Percentiles rank a stretch among this genome's conserved stretches.
These are phyloP conservation scores for Drosophila simulans DNA, from an alignment of 1,140 invertebrate species.

Conservation along the genomic window DNA sequence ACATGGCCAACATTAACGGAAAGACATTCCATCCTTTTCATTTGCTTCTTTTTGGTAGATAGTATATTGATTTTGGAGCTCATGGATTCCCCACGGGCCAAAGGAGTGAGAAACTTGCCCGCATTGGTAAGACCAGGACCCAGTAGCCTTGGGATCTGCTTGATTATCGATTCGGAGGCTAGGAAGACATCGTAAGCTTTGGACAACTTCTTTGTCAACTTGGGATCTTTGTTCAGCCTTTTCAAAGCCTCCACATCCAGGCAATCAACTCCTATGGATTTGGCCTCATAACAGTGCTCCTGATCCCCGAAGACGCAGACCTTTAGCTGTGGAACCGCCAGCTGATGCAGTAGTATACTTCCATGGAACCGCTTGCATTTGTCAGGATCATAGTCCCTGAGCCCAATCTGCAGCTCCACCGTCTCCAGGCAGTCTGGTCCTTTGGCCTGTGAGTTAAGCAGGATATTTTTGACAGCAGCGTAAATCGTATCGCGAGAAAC, in stretches of 20 bases:
- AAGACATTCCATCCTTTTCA: slow-evolving; percentile 4
- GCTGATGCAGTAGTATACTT: slow-evolving; percentile 12
- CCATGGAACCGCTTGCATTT: slow-evolving; percentile 1
- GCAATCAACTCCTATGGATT: slow-evolving; percentile 2
- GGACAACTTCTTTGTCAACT: slow-evolving; percentile 8
- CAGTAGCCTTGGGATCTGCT: neutral
- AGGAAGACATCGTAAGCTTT: slow-evolving; percentile 10
- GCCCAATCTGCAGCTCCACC: slow-evolving; percentile 21
- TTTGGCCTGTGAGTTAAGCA: neutral
- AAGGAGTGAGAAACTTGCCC: slow-evolving; percentile 12
- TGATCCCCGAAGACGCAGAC: slow-evolving; percentile 21
- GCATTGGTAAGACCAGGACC: slow-evolving; percentile 5
- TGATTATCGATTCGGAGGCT: slow-evolving; percentile 11
- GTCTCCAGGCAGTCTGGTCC: neutral
- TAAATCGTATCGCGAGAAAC: slow-evolving; percentile 5
- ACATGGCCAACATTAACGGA: slow-evolving; percentile 18
- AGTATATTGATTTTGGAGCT: slow-evolving; percentile 2
- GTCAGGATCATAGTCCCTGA: slow-evolving; percentile 12
- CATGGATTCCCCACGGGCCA: slow-evolving; percentile 20
- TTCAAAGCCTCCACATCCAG: slow-evolving; percentile 6
- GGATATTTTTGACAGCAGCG: neutral
- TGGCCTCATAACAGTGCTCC: slow-evolving; percentile 14
- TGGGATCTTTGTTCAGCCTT: neutral
- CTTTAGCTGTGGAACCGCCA: slow-evolving; percentile 14
- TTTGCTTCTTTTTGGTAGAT: slow-evolving; percentile 1